Conservation (phyloP, 2,797 vertebrate species). For the Eutrigla gurnardus region DNA sequence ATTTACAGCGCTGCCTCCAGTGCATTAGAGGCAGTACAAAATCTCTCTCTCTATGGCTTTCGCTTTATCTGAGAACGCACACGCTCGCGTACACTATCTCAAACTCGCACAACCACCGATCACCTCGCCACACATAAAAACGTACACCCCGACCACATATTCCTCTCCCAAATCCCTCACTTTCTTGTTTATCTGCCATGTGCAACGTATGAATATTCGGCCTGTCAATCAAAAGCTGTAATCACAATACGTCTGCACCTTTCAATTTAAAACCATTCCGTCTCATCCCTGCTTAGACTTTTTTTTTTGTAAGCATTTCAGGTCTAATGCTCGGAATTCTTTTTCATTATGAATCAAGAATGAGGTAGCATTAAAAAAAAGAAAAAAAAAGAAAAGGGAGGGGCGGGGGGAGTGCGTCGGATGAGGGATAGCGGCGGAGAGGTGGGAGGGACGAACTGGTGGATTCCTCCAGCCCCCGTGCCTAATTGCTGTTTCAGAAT, state of each 20-base stretch:
- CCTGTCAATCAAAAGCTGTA: constrained; percentile 94
- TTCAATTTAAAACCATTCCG: constrained; percentile 92
- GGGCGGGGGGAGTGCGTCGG: constrained; percentile 42
- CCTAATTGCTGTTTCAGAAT: constrained; percentile 99
- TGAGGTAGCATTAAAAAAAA: constrained; percentile 89
- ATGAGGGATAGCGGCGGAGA: constrained; percentile 55
- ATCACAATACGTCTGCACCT: constrained; percentile 92
- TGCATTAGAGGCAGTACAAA: constrained; percentile 97
- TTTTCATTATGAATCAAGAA: constrained; percentile 96
- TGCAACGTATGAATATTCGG: constrained; percentile 81
- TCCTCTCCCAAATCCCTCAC: constrained; percentile 78
- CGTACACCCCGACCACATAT: constrained; percentile 88
- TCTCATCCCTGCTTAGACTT: constrained; percentile 84
- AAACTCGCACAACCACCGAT: constrained; percentile 51
- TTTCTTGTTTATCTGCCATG: constrained; percentile 94
- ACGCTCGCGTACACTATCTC: constrained; percentile 48
- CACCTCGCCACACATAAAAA: constrained; percentile 68
- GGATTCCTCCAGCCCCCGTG: constrained; percentile 90
- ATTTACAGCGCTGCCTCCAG: constrained; percentile 98
- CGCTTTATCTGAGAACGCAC: constrained; percentile 68
- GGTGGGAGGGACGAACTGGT: constrained; percentile 67
- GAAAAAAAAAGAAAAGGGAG: constrained; percentile 73
- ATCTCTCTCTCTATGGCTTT: constrained; percentile 67
- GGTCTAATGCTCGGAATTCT: constrained; percentile 90
- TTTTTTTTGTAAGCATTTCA: constrained; percentile 86